phyloP scores from a whole-genome alignment of 2,797 vertebrate species.

The Anableps anableps region DNA sequence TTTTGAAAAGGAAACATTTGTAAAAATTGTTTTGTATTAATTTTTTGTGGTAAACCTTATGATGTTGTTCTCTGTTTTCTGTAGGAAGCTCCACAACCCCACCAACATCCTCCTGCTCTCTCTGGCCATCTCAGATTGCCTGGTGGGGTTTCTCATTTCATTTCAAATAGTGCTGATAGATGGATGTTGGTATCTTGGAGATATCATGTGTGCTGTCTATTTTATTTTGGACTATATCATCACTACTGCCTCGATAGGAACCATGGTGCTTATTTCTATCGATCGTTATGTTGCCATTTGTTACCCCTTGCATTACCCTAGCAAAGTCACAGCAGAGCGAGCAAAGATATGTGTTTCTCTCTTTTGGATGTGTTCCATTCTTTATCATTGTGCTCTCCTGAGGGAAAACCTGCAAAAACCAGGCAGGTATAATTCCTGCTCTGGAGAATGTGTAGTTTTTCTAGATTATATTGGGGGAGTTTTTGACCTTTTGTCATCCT shows the following conservation, averaged over 20 bases:
- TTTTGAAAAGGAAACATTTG: not conserved
- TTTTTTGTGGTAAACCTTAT: not conserved
- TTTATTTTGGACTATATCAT: not conserved
- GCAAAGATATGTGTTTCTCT: not conserved
- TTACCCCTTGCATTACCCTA: conserved; percentile 52
- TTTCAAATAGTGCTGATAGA: conserved; percentile 6
- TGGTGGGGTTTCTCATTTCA: conserved; percentile 11
- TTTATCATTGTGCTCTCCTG: not conserved
- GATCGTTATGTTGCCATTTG: conserved; percentile 40
- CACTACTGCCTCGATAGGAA: conserved; percentile 13
- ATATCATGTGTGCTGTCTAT: conserved; percentile 4
- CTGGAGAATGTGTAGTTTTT: not conserved
- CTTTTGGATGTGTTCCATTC: conserved; percentile 11
- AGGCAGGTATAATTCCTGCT: conserved; percentile 10
- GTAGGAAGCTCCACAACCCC: conserved; percentile 33
- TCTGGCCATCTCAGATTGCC: conserved; percentile 25
- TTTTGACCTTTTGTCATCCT: not conserved
- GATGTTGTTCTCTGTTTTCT: not conserved
- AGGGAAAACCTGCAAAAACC: not conserved
- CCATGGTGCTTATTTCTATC: not conserved
- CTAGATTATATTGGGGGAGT: not conserved
- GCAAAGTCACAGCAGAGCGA: conserved; percentile 38
- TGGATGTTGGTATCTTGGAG: conserved; percentile 21
- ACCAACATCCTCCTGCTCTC: conserved; percentile 21
- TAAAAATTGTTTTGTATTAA: not conserved